A percentile compares a stretch with the other conserved stretches of the same genome.
These are phyloP conservation scores for Notolepis coatsorum DNA, from an alignment of 2,797 vertebrate species.

Conservation along the genomic window DNA sequence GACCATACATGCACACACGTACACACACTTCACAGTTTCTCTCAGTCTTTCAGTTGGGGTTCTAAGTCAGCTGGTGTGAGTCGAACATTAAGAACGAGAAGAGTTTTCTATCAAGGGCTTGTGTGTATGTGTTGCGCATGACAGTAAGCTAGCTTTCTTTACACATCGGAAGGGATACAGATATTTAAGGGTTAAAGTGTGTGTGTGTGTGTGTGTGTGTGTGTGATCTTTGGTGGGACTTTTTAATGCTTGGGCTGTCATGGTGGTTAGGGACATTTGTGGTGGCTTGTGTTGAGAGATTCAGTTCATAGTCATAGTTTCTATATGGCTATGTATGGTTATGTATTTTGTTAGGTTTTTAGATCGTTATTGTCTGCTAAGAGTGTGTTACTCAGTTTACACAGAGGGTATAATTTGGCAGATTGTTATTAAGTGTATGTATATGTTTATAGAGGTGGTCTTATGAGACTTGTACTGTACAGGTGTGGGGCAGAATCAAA, in stretches of 20 bases:
- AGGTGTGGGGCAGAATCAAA: neutral
- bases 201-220: neutral
- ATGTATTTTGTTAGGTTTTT: no score
- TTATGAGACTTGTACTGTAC: neutral
- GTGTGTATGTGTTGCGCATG: conserved; percentile 7
- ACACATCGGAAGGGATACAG: neutral
- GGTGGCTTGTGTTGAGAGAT: neutral
- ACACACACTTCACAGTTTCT: conserved; percentile 17
- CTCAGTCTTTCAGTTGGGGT: conserved; percentile 7
- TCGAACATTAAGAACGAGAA: conserved; percentile 6
- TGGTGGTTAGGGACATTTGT: neutral
- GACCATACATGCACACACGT: conserved; percentile 7
- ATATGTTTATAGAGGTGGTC: neutral
- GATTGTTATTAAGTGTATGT: neutral
- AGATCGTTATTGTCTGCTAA: neutral
- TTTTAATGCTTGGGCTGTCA: neutral
- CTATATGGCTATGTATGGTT: no score
- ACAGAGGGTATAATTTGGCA: neutral
- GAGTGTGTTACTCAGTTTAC: neutral
- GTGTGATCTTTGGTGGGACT: neutral
- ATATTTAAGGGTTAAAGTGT: neutral
- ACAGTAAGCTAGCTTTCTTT: neutral
- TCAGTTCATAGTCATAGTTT: neutral
- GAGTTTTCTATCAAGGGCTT: conserved; percentile 16
- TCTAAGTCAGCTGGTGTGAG: conserved; percentile 13